A percentile compares a stretch with the other conserved stretches of the same genome.
phyloP scores from a whole-genome alignment of 1,140 invertebrate species.

The Zaprionus camerounensis region DNA sequence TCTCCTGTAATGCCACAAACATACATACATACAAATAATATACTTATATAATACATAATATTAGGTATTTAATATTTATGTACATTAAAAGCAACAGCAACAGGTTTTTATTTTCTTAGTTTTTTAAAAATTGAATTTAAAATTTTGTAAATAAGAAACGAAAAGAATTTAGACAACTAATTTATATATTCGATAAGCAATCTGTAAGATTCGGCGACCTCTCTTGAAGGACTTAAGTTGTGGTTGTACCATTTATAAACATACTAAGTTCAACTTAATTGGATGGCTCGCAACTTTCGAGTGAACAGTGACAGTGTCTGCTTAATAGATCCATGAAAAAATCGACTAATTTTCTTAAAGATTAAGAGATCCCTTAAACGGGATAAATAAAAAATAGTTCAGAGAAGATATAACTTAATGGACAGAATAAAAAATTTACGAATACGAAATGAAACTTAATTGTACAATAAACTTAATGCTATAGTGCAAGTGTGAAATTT shows the following conservation, averaged over 20 bases:
- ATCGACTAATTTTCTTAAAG: background rate
- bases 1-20: constrained; percentile 23
- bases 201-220: constrained; percentile 6
- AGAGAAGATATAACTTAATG: background rate
- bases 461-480: constrained; percentile 3
- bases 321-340: background rate
- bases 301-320: constrained; percentile 2
- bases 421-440: background rate
- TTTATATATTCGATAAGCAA: constrained; percentile 21
- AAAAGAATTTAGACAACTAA: constrained; percentile 2
- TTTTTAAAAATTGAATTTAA: constrained; percentile 1
- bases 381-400: background rate
- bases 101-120: background rate
- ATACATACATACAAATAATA: background rate
- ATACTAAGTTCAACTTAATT: constrained; percentile 16
- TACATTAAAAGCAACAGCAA: constrained; percentile 22
- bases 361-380: background rate
- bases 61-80: constrained; percentile 46
- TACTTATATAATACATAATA: constrained; percentile 3
- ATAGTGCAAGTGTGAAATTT: background rate
- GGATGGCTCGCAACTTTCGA: too few relatives aligned
- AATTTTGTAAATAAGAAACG: constrained; percentile 37
- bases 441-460: background rate
- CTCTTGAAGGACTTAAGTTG: constrained; percentile 33
- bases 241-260: constrained; percentile 37